Evolutionary conservation across 2,797 vertebrate species (phyloP).

Genomic region (Holocentrus rufus): DNA sequence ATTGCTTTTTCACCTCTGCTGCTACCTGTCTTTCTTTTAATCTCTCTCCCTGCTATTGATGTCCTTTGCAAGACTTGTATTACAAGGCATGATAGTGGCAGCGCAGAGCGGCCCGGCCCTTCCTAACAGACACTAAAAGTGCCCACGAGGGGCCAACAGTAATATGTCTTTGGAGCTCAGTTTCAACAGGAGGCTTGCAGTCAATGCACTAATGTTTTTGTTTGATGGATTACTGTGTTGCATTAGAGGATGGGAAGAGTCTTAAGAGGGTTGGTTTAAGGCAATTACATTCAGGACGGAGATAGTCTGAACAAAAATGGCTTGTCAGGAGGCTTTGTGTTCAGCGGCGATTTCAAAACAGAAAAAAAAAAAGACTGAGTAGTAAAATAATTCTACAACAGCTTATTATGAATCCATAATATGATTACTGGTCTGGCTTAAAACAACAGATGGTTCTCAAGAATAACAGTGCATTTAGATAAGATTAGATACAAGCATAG

Average conservation of each 20-base stretch:
- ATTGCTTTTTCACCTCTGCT: slow-evolving; percentile 11
- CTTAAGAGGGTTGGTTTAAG: slow-evolving; percentile 64
- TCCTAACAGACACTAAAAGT: slow-evolving; percentile 61
- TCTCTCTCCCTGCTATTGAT: slow-evolving; percentile 27
- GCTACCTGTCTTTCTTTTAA: background rate
- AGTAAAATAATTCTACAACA: slow-evolving; percentile 17
- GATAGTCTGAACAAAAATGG: slow-evolving; percentile 51
- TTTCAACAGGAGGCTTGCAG: slow-evolving; percentile 70
- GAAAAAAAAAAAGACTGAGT: slow-evolving; percentile 16
- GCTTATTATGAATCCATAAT: slow-evolving; percentile 35
- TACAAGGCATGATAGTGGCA: slow-evolving; percentile 35
- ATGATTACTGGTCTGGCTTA: slow-evolving; percentile 5
- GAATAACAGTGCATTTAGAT: slow-evolving; percentile 15
- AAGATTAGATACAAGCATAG: slow-evolving; percentile 6
- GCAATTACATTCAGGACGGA: slow-evolving; percentile 66
- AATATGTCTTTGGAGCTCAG: slow-evolving; percentile 69
- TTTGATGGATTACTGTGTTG: slow-evolving; percentile 73
- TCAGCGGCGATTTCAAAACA: slow-evolving; percentile 41
- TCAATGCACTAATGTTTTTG: slow-evolving; percentile 72
- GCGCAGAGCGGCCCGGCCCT: slow-evolving; percentile 47
- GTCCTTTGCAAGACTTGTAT: slow-evolving; percentile 46
- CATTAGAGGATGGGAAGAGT: slow-evolving; percentile 53
- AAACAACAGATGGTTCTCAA: background rate
- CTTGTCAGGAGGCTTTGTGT: slow-evolving; percentile 51
- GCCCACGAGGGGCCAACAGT: slow-evolving; percentile 63